Base-by-base conservation (phyloP, 2,113 vertebrate genomes). In the Sinocyclocheilus anophthalmus region DNA sequence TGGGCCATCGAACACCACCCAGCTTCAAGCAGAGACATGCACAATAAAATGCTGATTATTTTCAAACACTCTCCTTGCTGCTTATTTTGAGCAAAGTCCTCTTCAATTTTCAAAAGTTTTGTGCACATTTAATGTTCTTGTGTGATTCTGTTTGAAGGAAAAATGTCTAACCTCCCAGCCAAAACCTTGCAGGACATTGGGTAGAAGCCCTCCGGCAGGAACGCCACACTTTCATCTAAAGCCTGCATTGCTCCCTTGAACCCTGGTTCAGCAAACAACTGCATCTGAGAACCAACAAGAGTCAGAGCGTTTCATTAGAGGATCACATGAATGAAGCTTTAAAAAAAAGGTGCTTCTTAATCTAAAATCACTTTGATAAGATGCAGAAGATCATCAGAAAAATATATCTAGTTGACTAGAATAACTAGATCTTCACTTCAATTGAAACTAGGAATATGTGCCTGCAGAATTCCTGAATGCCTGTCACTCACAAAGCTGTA, bases 211-310 rank as follows among this genome's bases (percentile, higher is more conserved):
- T 94, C 93, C 2, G 95, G 95, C 89, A 98, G 95, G 63, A 92
- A 93, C 81, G 90, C 89, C 48, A 88, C 69, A 53, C 92, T 96
- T 90, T 94, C 95, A 88, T 96, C 95, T 91, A 97, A 93, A 88
- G 91, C 33, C 91, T 96, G 90, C 90, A 92, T 89, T 59, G 69
- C 85, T 73, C 98, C 98, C 92, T 96, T 95, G 92, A 96, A 98
- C 85, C 90, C 93, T 77, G 96, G 93, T 87, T 99, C 96, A 37
- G 97, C 96, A 93, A 96, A 99, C 92, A 99, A 93, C 91, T 96
- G 95, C 90, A 97, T 93, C 98, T 99, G 94, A 91, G 91, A 90
- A 92, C 90, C 63, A 83, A 70, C 18, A 30, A 83, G 20, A 57
- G 7, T 2, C 30, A 83, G 67, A 53, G 45, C 0, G 6, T 33